Conservation (phyloP, 1,140 invertebrate species). For the Gryon sp. region DNA sequence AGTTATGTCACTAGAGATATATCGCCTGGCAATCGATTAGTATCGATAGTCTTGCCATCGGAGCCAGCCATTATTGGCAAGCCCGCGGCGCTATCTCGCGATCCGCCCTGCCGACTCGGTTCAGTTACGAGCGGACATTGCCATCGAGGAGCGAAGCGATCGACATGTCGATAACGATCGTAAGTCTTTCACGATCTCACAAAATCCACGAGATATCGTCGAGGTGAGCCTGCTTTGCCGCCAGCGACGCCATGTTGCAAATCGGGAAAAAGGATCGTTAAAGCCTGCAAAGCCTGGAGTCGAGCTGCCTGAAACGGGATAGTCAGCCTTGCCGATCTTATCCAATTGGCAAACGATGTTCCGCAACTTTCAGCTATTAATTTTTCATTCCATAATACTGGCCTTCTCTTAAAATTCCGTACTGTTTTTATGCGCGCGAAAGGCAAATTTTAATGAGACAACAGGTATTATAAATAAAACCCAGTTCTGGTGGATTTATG, state of each 20-base stretch:
- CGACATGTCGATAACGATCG: constrained; percentile 62
- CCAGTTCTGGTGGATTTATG: constrained; percentile 8
- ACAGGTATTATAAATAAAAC: constrained; percentile 1
- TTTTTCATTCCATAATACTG: constrained; percentile 48
- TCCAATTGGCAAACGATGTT: constrained; percentile 53
- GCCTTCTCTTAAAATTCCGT: constrained; percentile 18
- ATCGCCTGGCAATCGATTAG: constrained; percentile 73
- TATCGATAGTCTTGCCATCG: constrained; percentile 69
- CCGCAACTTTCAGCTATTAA: constrained; percentile 51
- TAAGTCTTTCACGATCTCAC: constrained; percentile 65
- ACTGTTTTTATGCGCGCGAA: constrained; percentile 7
- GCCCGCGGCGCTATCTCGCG: constrained; percentile 62
- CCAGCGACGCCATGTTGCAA: constrained; percentile 56
- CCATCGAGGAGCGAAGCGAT: constrained; percentile 48
- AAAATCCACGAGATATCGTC: constrained; percentile 60
- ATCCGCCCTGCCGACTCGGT: constrained; percentile 62
- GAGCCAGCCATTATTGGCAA: constrained; percentile 66
- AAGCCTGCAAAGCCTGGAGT: constrained; percentile 11
- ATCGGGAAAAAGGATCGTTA: constrained; percentile 52
- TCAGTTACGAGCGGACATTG: constrained; percentile 60
- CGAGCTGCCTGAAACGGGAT: constrained; percentile 36
- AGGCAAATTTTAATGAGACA: constrained; percentile 14
- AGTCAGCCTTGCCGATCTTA: constrained; percentile 45
- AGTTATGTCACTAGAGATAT: constrained; percentile 74
- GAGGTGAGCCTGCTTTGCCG: constrained; percentile 48